Percentiles rank a stretch among this genome's conserved stretches.
phyloP scores from a whole-genome alignment of 35 echinoderm and acorn worm species.

The Ophioderma brevispina region DNA sequence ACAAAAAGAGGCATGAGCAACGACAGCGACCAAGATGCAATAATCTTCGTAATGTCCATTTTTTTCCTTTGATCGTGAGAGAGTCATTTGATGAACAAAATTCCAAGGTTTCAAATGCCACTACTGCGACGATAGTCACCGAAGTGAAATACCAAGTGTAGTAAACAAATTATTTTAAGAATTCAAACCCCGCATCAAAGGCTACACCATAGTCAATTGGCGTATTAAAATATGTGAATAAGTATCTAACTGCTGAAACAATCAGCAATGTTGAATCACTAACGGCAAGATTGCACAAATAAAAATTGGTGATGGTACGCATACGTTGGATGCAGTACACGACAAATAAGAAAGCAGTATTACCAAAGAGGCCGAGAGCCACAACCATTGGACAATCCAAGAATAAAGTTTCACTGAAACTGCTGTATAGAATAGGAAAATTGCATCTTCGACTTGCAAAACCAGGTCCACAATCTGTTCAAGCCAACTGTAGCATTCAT shows the following conservation, averaged over 20 bases:
- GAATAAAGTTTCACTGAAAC: too few species aligned
- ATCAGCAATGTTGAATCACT: background rate
- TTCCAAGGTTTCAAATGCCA: conserved; percentile 15
- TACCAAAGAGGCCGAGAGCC: too few species aligned
- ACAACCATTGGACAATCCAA: too few species aligned
- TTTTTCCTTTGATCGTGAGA: background rate
- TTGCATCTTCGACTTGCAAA: too few species aligned
- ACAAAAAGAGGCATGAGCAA: background rate
- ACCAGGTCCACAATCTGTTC: too few species aligned
- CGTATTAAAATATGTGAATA: background rate
- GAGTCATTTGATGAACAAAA: conserved; percentile 20
- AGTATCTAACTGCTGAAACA: background rate
- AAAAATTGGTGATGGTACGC: background rate
- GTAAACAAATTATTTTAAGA: background rate
- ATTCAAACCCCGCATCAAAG: background rate
- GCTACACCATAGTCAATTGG: background rate
- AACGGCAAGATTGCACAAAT: background rate
- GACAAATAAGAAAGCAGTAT: background rate
- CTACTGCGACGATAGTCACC: background rate
- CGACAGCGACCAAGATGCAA: background rate
- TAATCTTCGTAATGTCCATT: background rate
- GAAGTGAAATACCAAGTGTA: background rate
- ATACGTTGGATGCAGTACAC: background rate
- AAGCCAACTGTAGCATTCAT: too few species aligned
- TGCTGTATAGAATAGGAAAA: too few species aligned